Evolutionary conservation across 2,888 invertebrate species (phyloP), one percentile per base, ranked within the genome.

Genomic region (Leucania comma): DNA sequence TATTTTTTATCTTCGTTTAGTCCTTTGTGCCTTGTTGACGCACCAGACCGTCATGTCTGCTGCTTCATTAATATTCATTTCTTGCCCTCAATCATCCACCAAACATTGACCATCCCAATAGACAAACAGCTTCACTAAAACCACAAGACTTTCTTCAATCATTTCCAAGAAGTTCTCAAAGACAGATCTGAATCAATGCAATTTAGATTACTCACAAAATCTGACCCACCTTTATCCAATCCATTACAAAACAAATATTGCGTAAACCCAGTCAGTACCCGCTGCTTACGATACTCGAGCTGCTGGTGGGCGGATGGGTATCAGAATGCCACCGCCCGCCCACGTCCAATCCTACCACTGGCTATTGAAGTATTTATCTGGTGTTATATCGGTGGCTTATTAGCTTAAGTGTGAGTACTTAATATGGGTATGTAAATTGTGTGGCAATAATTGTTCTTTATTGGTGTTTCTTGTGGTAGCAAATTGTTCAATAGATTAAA

Each of bases 221-320:
- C 6, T 20, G 4, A 59, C 17, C 58, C 20, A 65, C 35, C 59
- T 48, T 24, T 32, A 57, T 26, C n/a, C 12, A 62, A 66, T 53
- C 14, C 3, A 67, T 81, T 81, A 56, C 65, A 72, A 77, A 68
- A 81, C 54, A 77, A 79, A 70, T 67, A 80, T 80, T 80, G 61
- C 79, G 63, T 66, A 80, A 80, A 38, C 38, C 38, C 38, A 38
- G 29, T 29, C 62, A 67, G 82, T 71, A 35, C 22, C n/a, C 22
- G 12, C 54, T 56, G 35, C 56, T 70, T 77, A 77, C 71, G 64
- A 77, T 81, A 71, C 50, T 69, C 51, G 17, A 53, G 63, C 66
- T 78, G 75, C 3, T 57, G 71, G 87, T 87, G 86, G 87, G 87
- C 80, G 87, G 80, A 77, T 80, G 68, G 69, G 73, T 71, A 66